Evolutionary conservation across 53 echinoderm and acorn worm species (phyloP).

Genomic region (Patiria pectinifera): DNA sequence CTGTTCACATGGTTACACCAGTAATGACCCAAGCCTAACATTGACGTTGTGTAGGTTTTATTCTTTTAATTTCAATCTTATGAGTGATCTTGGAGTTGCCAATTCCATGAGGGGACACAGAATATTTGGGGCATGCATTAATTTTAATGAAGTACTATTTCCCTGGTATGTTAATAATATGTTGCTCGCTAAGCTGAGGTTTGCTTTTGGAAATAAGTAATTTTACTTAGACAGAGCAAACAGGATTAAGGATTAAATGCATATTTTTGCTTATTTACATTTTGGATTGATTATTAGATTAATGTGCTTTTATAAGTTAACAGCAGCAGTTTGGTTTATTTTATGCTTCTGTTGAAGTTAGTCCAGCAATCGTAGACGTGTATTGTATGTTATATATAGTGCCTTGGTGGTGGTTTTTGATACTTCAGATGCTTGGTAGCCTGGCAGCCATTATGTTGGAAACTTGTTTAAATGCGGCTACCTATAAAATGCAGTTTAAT

Average conservation of each 20-base stretch:
- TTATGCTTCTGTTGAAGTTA: not conserved
- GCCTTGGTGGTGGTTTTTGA: slow-evolving; percentile 61
- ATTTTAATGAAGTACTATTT: no score
- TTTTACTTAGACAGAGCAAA: not conserved
- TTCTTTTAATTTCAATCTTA: not conserved
- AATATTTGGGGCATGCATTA: no score
- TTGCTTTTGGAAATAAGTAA: no score
- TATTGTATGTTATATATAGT: slow-evolving; percentile 50
- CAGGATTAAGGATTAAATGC: not conserved
- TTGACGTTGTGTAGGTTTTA: not conserved
- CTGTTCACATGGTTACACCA: not conserved
- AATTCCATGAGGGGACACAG: no score
- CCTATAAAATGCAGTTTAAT: not conserved
- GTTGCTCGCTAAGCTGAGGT: no score
- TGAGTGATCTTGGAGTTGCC: no score
- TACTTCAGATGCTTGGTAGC: not conserved
- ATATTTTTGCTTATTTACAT: not conserved
- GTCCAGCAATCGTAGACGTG: slow-evolving; percentile 9
- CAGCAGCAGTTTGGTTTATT: not conserved
- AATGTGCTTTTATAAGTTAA: not conserved
- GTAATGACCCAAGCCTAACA: not conserved
- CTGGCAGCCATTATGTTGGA: slow-evolving; percentile 5
- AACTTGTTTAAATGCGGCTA: not conserved
- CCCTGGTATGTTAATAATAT: no score
- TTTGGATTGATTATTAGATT: not conserved